These are phyloP conservation scores for Bombylius major DNA, from an alignment of 2,888 invertebrate species.

Conservation along the genomic window DNA sequence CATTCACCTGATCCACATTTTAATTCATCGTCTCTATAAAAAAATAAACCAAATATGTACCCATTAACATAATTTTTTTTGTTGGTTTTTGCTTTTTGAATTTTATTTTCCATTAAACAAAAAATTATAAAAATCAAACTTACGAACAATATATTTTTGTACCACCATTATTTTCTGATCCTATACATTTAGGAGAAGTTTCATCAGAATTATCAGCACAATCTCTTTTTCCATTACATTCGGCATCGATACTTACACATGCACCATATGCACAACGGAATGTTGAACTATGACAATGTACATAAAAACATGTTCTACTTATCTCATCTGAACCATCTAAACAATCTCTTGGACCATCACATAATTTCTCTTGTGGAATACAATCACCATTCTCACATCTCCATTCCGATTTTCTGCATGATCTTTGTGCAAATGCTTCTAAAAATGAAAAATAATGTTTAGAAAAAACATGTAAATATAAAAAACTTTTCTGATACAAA, in stretches of 20 bases:
- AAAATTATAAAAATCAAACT: not conserved
- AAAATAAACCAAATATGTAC: not conserved
- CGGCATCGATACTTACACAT: conserved; percentile 15
- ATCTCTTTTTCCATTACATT: conserved; percentile 17
- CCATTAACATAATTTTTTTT: too few species aligned
- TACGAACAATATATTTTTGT: conserved; percentile 13
- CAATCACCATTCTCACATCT: conserved; percentile 26
- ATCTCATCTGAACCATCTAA: conserved; percentile 29
- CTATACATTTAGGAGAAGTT: not conserved
- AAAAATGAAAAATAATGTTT: too few species aligned
- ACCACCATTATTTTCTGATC: not conserved
- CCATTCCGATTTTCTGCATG: conserved; percentile 19
- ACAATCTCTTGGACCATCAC: conserved; percentile 26
- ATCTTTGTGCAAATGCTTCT: too few species aligned
- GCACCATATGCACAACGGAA: conserved; percentile 30
- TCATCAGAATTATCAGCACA: conserved; percentile 23
- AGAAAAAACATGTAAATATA: too few species aligned
- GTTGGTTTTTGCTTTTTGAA: too few species aligned
- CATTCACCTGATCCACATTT: conserved; percentile 18
- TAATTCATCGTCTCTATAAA: not conserved
- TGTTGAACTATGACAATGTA: conserved; percentile 39
- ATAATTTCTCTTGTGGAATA: conserved; percentile 19
- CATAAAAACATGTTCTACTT: conserved; percentile 21
- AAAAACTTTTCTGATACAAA: too few species aligned
- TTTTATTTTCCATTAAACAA: too few species aligned